These are phyloP conservation scores for Mixornis gularis DNA, from an alignment of 2,113 vertebrate genomes.

Conservation along the genomic window DNA sequence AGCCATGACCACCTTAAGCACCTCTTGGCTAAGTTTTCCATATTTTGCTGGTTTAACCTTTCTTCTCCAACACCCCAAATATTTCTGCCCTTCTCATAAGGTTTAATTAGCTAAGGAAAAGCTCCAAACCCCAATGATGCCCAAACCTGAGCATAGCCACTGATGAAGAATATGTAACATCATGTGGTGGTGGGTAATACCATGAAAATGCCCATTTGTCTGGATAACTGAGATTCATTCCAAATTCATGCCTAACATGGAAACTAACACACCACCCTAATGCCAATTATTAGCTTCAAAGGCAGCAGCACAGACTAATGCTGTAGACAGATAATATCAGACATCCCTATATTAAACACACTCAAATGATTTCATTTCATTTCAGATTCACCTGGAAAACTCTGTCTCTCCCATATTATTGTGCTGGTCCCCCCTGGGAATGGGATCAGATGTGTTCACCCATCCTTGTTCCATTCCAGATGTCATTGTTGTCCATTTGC, in stretches of 20 bases:
- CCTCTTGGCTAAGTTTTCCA: background rate
- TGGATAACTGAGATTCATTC: constrained; percentile 28
- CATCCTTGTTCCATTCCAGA: background rate
- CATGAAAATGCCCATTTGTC: constrained; percentile 52
- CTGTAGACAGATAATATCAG: constrained; percentile 56
- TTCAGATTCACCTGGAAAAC: constrained; percentile 44
- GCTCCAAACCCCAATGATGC: constrained; percentile 40
- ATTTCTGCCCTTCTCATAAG: constrained; percentile 26
- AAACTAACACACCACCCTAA: constrained; percentile 5
- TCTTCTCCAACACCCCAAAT: constrained; percentile 39
- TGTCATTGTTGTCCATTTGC: background rate
- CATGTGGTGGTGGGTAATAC: constrained; percentile 24
- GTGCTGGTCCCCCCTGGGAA: background rate
- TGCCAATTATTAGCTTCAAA: constrained; percentile 56
- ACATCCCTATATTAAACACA: constrained; percentile 52
- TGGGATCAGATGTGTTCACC: background rate
- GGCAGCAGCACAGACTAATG: constrained; percentile 37
- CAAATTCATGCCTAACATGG: constrained; percentile 46
- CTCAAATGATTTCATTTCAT: constrained; percentile 13
- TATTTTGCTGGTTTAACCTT: constrained; percentile 12
- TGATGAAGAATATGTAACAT: background rate
- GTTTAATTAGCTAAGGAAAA: constrained; percentile 45
- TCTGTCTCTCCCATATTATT: background rate
- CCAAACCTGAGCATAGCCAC: constrained; percentile 38
- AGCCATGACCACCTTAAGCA: background rate